Percentiles rank a stretch among this genome's conserved stretches.
phyloP scores from a whole-genome alignment of 2,888 invertebrate genomes.

The Cyclophora punctaria region DNA sequence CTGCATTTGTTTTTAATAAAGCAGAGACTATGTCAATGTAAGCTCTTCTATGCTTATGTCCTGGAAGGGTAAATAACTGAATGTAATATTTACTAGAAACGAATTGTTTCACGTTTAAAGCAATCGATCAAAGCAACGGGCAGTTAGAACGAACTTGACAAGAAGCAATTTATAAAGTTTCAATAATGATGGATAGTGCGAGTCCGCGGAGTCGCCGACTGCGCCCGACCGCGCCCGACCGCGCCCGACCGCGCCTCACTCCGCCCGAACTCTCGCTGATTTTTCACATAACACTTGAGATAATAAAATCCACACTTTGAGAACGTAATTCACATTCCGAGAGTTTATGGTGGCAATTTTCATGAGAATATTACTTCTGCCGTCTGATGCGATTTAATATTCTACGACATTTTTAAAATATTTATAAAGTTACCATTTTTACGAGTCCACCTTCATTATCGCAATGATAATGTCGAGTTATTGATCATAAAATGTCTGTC shows the following conservation, averaged over 20 bases:
- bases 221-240: conserved; percentile 24
- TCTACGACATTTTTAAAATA: conserved; percentile 63
- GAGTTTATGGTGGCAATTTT: conserved; percentile 65
- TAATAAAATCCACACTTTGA: conserved; percentile 67
- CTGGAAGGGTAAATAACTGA: too few species aligned
- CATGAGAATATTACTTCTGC: conserved; percentile 54
- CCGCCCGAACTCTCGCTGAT: conserved; percentile 35
- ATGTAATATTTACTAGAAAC: too few species aligned
- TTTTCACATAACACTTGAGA: conserved; percentile 48
- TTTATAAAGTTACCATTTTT: conserved; percentile 57
- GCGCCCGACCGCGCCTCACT: conserved; percentile 22
- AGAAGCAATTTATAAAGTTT: conserved; percentile 69
- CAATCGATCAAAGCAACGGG: conserved; percentile 19
- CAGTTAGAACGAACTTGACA: conserved; percentile 37
- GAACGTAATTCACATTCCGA: conserved; percentile 59
- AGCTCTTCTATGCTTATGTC: too few species aligned
- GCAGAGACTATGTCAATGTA: neutral
- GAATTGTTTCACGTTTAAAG: conserved; percentile 7
- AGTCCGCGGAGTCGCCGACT: conserved; percentile 29
- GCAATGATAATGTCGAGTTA: conserved; percentile 19
- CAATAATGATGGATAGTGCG: conserved; percentile 60
- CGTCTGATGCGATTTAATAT: conserved; percentile 63
- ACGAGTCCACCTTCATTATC: conserved; percentile 39
- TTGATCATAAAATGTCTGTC: conserved; percentile 16
- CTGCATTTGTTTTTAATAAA: neutral